Conservation (phyloP, 2,113 vertebrate species). For the Scatophagus argus region DNA sequence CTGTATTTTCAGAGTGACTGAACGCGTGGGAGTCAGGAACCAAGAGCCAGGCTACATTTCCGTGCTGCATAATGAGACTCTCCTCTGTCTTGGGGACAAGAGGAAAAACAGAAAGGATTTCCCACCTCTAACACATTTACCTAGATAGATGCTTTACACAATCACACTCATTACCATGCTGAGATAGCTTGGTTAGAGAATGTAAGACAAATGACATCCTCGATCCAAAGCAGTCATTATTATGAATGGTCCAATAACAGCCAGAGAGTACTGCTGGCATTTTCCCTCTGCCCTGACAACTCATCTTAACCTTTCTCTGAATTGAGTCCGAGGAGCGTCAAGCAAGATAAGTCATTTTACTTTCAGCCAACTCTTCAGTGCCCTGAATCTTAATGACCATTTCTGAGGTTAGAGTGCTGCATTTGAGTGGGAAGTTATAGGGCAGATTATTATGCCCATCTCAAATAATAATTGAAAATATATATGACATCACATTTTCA, state of each 20-base stretch:
- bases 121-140: conserved; percentile 60
- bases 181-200: conserved; percentile 24
- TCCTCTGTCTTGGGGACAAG: conserved; percentile 43
- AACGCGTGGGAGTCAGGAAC: conserved; percentile 49
- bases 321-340: conserved; percentile 18
- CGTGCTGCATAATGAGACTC: conserved; percentile 54
- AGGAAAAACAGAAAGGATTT: conserved; percentile 41
- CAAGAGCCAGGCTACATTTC: conserved; percentile 35
- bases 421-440: neutral
- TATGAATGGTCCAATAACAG: conserved; percentile 25
- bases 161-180: conserved; percentile 26
- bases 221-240: neutral
- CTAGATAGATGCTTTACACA: conserved; percentile 52
- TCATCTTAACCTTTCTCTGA: conserved; percentile 32
- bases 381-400: conserved; percentile 37
- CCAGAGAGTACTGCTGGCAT: conserved; percentile 15
- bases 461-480: neutral
- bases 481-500: neutral
- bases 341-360: conserved; percentile 33
- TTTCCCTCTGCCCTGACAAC: conserved; percentile 18
- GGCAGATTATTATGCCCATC: neutral
- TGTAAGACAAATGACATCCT: conserved; percentile 8
- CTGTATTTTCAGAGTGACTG: conserved; percentile 43
- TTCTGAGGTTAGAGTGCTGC: conserved; percentile 32
- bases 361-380: conserved; percentile 6